Evolutionary conservation across 2,113 vertebrate species (phyloP).

Genomic region (Vidua macroura): DNA sequence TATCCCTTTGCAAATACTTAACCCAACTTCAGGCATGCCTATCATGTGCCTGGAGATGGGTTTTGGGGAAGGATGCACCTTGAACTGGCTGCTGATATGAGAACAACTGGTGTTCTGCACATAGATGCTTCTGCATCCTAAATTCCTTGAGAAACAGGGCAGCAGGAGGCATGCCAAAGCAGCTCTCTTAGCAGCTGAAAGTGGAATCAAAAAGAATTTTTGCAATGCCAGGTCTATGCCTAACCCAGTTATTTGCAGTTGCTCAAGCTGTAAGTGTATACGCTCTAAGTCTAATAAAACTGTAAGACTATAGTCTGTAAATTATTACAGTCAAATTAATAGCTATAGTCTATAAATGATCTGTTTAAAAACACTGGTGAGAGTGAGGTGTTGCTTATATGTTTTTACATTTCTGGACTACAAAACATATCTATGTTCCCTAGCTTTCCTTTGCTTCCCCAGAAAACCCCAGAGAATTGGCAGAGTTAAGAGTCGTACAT

Average conservation of each 20-base stretch:
- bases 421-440: background rate
- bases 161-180: background rate
- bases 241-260: background rate
- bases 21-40: background rate
- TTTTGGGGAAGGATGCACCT: background rate
- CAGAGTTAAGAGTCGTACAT: background rate
- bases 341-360: background rate
- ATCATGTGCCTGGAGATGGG: background rate
- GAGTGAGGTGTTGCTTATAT: background rate
- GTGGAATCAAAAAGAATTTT: background rate
- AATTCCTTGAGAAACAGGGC: background rate
- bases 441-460: background rate
- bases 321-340: background rate
- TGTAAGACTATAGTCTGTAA: background rate
- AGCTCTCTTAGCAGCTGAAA: background rate
- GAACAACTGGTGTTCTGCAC: background rate
- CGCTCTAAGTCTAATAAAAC: background rate
- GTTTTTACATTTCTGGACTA: background rate
- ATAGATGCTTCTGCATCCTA: background rate
- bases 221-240: background rate
- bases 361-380: background rate
- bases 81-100: background rate
- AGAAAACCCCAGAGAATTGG: background rate
- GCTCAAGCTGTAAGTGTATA: background rate
- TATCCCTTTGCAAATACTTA: background rate